A percentile compares a stretch with the other conserved stretches of the same genome.
Evolutionary conservation across 2,113 vertebrate genomes (phyloP).

Genomic region (Circaetus gallicus): DNA sequence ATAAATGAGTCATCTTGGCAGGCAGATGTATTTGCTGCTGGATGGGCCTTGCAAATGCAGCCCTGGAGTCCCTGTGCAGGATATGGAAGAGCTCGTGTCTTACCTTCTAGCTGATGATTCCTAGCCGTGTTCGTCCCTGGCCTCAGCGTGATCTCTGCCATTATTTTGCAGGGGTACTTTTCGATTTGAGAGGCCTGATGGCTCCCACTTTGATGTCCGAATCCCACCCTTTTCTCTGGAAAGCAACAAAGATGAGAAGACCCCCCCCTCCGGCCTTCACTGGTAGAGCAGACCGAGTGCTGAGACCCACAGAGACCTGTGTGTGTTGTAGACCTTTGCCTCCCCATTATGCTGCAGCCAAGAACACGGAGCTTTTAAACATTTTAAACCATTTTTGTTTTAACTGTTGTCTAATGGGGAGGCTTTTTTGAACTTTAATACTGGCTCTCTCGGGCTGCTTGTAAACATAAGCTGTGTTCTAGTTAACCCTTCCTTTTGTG

Average conservation of each 20-base stretch:
- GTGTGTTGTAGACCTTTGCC: conserved; percentile 52
- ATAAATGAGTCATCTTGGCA: background rate
- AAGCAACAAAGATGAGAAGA: conserved; percentile 99
- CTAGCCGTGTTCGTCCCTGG: background rate
- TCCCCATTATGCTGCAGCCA: conserved; percentile 35
- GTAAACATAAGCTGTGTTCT: conserved; percentile 52
- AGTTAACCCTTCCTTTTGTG: conserved; percentile 6
- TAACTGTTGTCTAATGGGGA: conserved; percentile 12
- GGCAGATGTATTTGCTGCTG: background rate
- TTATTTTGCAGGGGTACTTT: conserved; percentile 88
- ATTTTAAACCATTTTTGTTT: conserved; percentile 41
- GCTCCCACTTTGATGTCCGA: conserved; percentile 95
- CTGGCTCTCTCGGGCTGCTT: conserved; percentile 68
- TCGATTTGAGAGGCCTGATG: conserved; percentile 93
- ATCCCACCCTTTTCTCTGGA: conserved; percentile 98
- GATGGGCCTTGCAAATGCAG: background rate
- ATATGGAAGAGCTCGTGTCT: background rate
- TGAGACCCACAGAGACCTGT: background rate
- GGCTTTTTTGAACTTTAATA: conserved; percentile 14
- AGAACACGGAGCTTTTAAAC: conserved; percentile 31
- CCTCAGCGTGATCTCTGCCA: background rate
- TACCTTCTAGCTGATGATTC: background rate
- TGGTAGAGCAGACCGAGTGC: conserved; percentile 73
- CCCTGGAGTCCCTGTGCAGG: background rate
- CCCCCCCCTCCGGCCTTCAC: conserved; percentile 93